A percentile compares a stretch with the other conserved stretches of the same genome.
Conservation (phyloP, 2,113 vertebrate species). For the Tetrax tetrax region DNA sequence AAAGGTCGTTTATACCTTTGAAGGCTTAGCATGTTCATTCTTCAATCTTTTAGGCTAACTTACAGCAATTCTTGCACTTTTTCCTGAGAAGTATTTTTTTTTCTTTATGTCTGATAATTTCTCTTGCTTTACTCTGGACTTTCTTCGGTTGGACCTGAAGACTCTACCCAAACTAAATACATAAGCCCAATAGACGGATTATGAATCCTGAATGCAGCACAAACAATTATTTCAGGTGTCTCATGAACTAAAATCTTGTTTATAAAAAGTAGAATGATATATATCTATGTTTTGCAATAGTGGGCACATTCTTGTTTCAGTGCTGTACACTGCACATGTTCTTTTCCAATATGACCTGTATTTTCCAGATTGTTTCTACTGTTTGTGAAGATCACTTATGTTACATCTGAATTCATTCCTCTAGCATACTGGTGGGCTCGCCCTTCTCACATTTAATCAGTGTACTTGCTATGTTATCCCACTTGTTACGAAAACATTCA, state of each 20-base stretch:
- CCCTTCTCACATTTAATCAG: background rate
- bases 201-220: background rate
- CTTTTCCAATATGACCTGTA: background rate
- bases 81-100: background rate
- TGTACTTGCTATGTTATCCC: background rate
- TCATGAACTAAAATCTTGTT: background rate
- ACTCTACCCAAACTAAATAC: background rate
- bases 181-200: background rate
- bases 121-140: background rate
- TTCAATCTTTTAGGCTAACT: background rate
- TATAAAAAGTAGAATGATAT: background rate
- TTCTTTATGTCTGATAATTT: background rate
- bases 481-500: background rate
- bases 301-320: rapidly evolving
- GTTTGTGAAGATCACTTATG: background rate
- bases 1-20: background rate
- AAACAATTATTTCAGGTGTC: background rate
- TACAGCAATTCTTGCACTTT: background rate
- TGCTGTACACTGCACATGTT: background rate
- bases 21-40: background rate
- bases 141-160: background rate
- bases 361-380: background rate
- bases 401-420: background rate
- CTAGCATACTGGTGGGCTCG: background rate
- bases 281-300: background rate